A percentile compares a stretch with the other conserved stretches of the same genome.
phyloP scores from a whole-genome alignment of 1,140 invertebrate species.

The Tribolium madens region DNA sequence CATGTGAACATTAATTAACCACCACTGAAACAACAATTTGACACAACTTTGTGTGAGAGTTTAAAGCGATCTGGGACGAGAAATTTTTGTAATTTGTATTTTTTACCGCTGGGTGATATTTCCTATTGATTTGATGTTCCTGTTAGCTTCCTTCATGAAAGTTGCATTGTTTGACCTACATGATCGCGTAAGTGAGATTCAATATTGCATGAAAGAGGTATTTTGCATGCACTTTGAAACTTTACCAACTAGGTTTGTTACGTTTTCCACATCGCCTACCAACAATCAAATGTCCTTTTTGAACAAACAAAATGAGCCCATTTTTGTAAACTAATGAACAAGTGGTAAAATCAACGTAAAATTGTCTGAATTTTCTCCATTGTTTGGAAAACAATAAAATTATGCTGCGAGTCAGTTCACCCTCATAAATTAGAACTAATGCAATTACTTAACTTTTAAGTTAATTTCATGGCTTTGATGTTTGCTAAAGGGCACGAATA shows the following conservation, averaged over 20 bases:
- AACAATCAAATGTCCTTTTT: neutral
- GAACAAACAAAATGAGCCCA: neutral
- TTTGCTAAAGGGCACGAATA: conserved; percentile 9
- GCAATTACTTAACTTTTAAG: neutral
- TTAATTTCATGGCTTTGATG: conserved; percentile 20
- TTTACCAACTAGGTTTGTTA: neutral
- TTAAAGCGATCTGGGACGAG: too few relatives aligned
- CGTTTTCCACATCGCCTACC: neutral
- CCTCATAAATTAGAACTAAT: conserved; percentile 28
- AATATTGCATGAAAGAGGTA: neutral
- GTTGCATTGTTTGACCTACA: neutral
- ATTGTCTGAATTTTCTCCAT: neutral
- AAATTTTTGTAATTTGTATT: neutral
- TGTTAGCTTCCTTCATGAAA: neutral
- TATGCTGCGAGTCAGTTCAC: neutral
- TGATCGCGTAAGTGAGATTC: neutral
- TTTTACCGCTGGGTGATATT: neutral
- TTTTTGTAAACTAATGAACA: neutral
- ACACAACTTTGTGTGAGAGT: neutral
- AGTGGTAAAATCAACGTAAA: neutral
- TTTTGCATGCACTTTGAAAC: neutral
- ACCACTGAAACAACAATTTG: neutral
- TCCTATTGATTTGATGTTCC: neutral
- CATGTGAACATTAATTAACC: neutral
- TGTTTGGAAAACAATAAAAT: neutral